Evolutionary conservation across 2,113 vertebrate species (phyloP).

Genomic region (Cynoglossus semilaevis): DNA sequence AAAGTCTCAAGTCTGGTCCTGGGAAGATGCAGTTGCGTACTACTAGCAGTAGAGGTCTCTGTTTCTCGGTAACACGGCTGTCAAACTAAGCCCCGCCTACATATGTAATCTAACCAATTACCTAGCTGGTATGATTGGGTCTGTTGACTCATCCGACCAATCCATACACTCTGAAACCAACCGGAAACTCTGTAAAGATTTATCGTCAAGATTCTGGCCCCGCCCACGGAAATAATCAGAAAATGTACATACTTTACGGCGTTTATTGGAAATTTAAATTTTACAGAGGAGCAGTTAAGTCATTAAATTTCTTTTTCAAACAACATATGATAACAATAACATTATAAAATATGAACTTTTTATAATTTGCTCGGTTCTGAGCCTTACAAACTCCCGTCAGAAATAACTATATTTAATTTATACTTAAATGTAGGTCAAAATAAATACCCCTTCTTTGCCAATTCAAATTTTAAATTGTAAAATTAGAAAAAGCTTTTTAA

Average conservation of each 20-base stretch:
- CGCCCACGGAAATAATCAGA: slow-evolving; percentile 5
- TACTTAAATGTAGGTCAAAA: rapidly evolving
- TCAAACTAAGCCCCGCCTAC: no score
- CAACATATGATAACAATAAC: neutral
- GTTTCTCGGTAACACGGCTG: no score
- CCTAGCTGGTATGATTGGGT: no score
- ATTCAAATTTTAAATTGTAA: rapidly evolving
- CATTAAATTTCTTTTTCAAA: neutral
- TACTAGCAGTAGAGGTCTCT: no score
- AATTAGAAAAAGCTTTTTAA: rapidly evolving
- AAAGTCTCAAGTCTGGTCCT: no score
- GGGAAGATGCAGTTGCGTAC: no score
- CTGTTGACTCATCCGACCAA: slow-evolving; percentile 11
- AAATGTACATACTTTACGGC: slow-evolving; percentile 3
- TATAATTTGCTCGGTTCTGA: neutral
- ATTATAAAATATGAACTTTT: neutral
- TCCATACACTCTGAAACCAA: neutral
- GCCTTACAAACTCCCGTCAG: neutral
- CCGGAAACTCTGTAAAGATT: slow-evolving; percentile 1
- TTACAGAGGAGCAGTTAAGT: neutral
- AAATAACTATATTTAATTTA: neutral
- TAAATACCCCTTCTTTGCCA: rapidly evolving
- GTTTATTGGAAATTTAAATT: neutral
- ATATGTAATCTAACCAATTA: no score
- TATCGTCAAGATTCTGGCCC: neutral